A percentile compares a stretch with the other conserved stretches of the same genome.
Evolutionary conservation across 2,888 invertebrate species (phyloP).

Genomic region (Cephus rjabovi): DNA sequence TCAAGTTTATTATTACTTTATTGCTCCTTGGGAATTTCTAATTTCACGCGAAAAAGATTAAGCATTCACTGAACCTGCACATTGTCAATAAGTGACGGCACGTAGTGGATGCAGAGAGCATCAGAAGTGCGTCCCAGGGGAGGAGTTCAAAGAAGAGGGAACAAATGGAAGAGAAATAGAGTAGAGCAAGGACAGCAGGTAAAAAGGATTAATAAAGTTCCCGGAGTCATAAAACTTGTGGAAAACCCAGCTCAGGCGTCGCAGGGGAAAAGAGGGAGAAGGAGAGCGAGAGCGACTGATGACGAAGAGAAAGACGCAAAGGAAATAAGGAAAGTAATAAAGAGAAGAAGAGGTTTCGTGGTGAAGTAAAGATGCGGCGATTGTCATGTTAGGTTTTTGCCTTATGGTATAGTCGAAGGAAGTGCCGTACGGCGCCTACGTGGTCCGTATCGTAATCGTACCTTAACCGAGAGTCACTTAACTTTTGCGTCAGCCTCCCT

Average conservation of each 20-base stretch:
- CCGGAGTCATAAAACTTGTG: constrained; percentile 15
- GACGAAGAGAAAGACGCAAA: too few species aligned
- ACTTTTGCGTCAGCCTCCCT: constrained; percentile 47
- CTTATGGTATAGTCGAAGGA: constrained; percentile 32
- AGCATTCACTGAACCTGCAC: too few species aligned
- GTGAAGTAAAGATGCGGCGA: constrained; percentile 25
- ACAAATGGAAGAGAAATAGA: constrained; percentile 26
- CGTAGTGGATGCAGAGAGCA: too few species aligned
- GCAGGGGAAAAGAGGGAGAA: neutral
- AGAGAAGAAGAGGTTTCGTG: neutral
- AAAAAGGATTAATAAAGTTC: constrained; percentile 2
- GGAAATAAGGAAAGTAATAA: neutral
- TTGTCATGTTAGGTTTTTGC: constrained; percentile 40
- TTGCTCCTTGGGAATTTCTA: too few species aligned
- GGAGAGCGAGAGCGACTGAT: neutral
- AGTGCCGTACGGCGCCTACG: constrained; percentile 32
- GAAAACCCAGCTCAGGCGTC: neutral
- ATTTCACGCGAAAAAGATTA: too few species aligned
- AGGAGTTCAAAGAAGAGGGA: constrained; percentile 6
- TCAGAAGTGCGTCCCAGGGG: constrained; percentile 4
- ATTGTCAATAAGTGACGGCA: too few species aligned
- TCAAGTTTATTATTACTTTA: too few species aligned
- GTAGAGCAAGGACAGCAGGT: constrained; percentile 12
- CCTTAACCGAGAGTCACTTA: constrained; percentile 39
- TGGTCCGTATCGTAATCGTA: constrained; percentile 38